Base-by-base conservation (phyloP, 1,140 invertebrate genomes). In the Geopemphigus sp. region DNA sequence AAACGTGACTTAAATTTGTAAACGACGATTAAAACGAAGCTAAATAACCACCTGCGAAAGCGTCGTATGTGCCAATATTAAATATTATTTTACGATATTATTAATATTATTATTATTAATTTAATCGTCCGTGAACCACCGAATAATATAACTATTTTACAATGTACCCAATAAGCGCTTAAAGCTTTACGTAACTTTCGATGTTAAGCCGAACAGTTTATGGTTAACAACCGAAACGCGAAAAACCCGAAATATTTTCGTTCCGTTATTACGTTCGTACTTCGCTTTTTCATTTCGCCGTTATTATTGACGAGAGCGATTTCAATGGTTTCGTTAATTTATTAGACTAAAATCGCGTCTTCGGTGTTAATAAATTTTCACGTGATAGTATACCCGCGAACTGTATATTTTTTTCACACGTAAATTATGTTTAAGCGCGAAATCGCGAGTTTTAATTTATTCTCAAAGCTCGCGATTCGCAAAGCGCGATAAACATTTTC, bases 1-100 rank as follows among this genome's bases (percentile, higher is more conserved):
- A 53, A 70, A 70, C 66, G 66, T 70, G 66, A 70, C 66, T 53
- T 70, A 53, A 70, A 70, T 53, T 53, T 70, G 15, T 17, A n/a
- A 53, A 26, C 50, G 66, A 70, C 24, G 66, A 70, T 70, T 70
- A 70, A 66, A 26, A 70, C 6, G 11, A 47, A 68, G 66, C 45
- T 70, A 70, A 70, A 70, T 26, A 53, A 70, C 47, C 47, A 17
- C 15, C 66, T 53, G 47, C 15, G 15, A 10, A 19, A 53, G 24
- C 11, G 32, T 45, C 63, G 63, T 64, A 32, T 64, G 63, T 64
- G 32, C n/a, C 17, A 39, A 8, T 39, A 3, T 39, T 64, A 39
- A 32, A 19, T n/a, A 39, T 64, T 64, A n/a, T 14, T 19, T 64
- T n/a, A 64, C n/a, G 39, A 64, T 64, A 39, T 4, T 39, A 39